Evolutionary conservation across 2,113 vertebrate species (phyloP).

Genomic region (Mellivora capensis): DNA sequence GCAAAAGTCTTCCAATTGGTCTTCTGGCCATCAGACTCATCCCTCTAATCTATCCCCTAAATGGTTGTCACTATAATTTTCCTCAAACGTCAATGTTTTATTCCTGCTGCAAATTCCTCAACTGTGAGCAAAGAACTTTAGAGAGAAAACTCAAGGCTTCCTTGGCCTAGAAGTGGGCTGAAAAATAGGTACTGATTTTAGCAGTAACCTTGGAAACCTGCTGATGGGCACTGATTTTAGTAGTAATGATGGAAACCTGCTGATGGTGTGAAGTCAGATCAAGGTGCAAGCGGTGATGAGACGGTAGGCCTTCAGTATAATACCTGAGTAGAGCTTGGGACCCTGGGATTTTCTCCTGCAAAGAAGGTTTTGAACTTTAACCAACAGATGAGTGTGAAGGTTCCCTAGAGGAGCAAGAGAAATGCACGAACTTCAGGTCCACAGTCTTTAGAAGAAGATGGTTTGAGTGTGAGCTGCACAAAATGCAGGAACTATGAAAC

Average conservation of each 20-base stretch:
- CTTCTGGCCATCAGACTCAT: not conserved
- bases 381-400: not conserved
- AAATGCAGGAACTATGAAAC: not conserved
- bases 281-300: not conserved
- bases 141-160: not conserved
- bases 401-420: not conserved
- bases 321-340: not conserved
- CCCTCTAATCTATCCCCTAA: not conserved
- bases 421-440: not conserved
- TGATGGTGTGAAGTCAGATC: not conserved
- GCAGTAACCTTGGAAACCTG: not conserved
- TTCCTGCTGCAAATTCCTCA: constrained; percentile 8
- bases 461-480: not conserved
- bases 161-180: not conserved
- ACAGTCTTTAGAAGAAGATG: not conserved
- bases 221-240: not conserved
- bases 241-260: not conserved
- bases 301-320: not conserved
- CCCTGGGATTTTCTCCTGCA: not conserved
- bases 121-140: not conserved
- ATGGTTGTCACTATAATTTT: not conserved
- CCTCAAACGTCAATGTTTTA: not conserved
- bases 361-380: not conserved
- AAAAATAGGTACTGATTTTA: not conserved
- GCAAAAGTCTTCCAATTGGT: not conserved